A percentile compares a stretch with the other conserved stretches of the same genome.
Conservation (phyloP, 2,888 invertebrate species). For the Spodoptera littoralis region DNA sequence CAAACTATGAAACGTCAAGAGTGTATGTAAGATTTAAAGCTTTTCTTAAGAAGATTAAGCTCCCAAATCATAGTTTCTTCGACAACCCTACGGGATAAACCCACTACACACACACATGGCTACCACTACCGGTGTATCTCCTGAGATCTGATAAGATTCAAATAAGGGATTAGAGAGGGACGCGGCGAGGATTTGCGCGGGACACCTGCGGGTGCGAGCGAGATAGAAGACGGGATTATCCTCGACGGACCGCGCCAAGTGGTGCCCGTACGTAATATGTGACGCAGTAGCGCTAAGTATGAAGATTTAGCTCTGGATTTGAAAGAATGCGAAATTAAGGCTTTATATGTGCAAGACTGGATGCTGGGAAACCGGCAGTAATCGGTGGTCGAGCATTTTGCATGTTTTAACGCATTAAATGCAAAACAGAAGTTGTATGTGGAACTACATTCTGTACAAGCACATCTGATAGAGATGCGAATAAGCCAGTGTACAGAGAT, state of each 20-base stretch:
- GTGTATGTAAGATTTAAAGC: slow-evolving; percentile 34
- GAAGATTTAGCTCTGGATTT: slow-evolving; percentile 65
- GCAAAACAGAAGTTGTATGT: not conserved
- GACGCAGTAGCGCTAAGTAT: slow-evolving; percentile 60
- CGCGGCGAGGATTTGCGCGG: slow-evolving; percentile 82
- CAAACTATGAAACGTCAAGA: not conserved
- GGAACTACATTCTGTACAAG: not conserved
- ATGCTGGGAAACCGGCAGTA: slow-evolving; percentile 11
- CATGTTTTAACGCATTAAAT: slow-evolving; percentile 6
- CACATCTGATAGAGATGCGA: no score
- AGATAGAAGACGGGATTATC: slow-evolving; percentile 84
- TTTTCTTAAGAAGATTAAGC: slow-evolving; percentile 39
- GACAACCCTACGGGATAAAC: slow-evolving; percentile 77
- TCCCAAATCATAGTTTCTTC: slow-evolving; percentile 35
- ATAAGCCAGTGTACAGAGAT: no score
- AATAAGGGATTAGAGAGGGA: slow-evolving; percentile 89
- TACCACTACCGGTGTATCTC: slow-evolving; percentile 86
- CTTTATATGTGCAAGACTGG: slow-evolving; percentile 38
- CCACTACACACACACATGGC: slow-evolving; percentile 79
- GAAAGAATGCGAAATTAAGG: slow-evolving; percentile 58
- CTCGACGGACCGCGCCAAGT: slow-evolving; percentile 80
- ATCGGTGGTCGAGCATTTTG: slow-evolving; percentile 4
- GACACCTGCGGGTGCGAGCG: slow-evolving; percentile 72
- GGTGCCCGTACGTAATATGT: slow-evolving; percentile 67
- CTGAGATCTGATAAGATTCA: slow-evolving; percentile 89